Evolutionary conservation across 1,140 invertebrate species (phyloP).

Genomic region (Cyclargus thomasi): DNA sequence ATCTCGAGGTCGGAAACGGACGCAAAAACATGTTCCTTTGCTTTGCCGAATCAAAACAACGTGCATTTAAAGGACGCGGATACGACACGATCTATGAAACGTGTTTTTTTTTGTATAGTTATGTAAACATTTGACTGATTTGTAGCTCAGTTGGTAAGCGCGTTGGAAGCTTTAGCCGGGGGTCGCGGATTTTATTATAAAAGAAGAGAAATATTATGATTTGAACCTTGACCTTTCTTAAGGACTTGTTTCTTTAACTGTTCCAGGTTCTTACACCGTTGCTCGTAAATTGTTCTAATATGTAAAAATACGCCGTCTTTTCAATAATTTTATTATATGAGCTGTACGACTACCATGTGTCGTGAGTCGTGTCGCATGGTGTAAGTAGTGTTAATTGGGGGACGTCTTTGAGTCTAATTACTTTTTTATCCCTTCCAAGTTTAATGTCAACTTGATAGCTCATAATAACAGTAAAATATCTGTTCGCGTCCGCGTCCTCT

Average conservation of each 20-base stretch:
- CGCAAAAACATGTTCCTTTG: slow-evolving; percentile 33
- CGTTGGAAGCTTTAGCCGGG: too few species aligned
- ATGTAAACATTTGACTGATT: too few species aligned
- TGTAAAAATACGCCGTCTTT: too few species aligned
- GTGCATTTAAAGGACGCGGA: not conserved
- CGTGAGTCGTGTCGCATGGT: slow-evolving; percentile 19
- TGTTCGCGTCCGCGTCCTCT: slow-evolving; percentile 27
- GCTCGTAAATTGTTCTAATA: too few species aligned
- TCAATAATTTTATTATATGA: too few species aligned
- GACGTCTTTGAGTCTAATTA: slow-evolving; percentile 39
- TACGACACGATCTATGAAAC: slow-evolving; percentile 8
- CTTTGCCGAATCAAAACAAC: slow-evolving; percentile 38
- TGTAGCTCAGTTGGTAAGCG: too few species aligned
- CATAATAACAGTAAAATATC: slow-evolving; percentile 47
- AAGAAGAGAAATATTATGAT: too few species aligned
- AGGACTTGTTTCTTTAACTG: too few species aligned
- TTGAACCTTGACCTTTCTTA: too few species aligned
- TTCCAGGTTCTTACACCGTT: too few species aligned
- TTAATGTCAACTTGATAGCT: slow-evolving; percentile 47
- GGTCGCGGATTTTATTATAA: too few species aligned
- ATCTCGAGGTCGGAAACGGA: slow-evolving; percentile 28
- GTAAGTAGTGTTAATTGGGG: slow-evolving; percentile 27
- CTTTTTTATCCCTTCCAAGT: slow-evolving; percentile 43
- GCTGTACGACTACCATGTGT: too few species aligned
- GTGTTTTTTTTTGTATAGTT: not conserved